These are phyloP conservation scores for Drosophila algonquin DNA, from an alignment of 2,888 invertebrate genomes.

Conservation along the genomic window DNA sequence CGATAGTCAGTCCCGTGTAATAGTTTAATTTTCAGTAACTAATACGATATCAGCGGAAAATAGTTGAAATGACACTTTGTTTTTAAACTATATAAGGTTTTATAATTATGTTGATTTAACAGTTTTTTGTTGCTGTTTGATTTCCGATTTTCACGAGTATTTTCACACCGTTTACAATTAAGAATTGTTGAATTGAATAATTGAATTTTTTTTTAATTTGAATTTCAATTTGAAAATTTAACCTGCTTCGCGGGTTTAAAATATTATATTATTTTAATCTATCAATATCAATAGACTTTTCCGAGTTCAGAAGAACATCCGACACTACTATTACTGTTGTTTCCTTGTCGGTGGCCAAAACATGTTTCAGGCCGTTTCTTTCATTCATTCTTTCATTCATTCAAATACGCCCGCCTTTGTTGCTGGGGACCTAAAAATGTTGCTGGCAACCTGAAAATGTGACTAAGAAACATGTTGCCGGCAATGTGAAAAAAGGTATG, in stretches of 20 bases:
- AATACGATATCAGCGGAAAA: not conserved
- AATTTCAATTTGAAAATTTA: not conserved
- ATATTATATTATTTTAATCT: too few relatives aligned
- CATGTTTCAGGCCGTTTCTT: too few relatives aligned
- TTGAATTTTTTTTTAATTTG: not conserved
- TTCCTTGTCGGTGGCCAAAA: too few relatives aligned
- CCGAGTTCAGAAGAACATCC: too few relatives aligned
- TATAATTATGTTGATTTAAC: slow-evolving; percentile 7
- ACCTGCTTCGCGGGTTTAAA: not conserved
- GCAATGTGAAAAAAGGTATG: too few relatives aligned
- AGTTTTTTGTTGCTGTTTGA: slow-evolving; percentile 17
- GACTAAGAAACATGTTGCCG: too few relatives aligned
- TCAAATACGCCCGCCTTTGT: too few relatives aligned
- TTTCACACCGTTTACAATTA: slow-evolving; percentile 53
- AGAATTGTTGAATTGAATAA: slow-evolving; percentile 28
- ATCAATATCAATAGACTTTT: too few relatives aligned
- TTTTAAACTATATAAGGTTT: slow-evolving; percentile 11
- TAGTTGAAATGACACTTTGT: slow-evolving; percentile 21
- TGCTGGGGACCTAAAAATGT: too few relatives aligned
- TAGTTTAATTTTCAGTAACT: slow-evolving; percentile 5
- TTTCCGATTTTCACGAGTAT: slow-evolving; percentile 22
- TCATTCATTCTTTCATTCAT: too few relatives aligned
- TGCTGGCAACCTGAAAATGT: too few relatives aligned
- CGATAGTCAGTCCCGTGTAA: slow-evolving; percentile 4
- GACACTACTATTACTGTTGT: too few relatives aligned